Evolutionary conservation across 2,797 vertebrate species (phyloP), one percentile per base, ranked within the genome.

Genomic region (Sebastes oblongus): DNA sequence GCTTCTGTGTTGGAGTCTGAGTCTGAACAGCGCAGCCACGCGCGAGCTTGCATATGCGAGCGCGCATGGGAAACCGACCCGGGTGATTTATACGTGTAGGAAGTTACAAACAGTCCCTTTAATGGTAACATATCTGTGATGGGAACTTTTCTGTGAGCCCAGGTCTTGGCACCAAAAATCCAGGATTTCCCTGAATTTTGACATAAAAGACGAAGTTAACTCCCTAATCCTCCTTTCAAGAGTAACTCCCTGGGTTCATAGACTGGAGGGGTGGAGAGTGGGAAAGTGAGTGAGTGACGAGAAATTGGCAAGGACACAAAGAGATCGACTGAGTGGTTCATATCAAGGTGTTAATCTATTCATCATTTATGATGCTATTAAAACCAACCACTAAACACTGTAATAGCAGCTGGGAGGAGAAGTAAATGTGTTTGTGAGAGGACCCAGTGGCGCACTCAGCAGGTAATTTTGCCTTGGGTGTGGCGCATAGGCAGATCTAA

Each of bases 351-450:
- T 77, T 60, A 50, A 75, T 82, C 30, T 55, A 66, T 78, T 66
- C 22, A 62, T 72, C 67, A 54, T 60, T 20, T 7, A n/a, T 70
- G 52, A 78, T 46, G 59, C 70, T 64, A 46, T 64, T 74, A 69
- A 83, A 81, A 56, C 29, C 4, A 30, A 78, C 73, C 29, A 67
- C 22, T 65, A 75, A 78, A 59, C 20, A 61, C 25, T 56, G 8
- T 77, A 42, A 73, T 18, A 72, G 54, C 22, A 77, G 62, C 60
- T 14, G 18, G 30, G 80, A 82, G 77, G 61, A 77, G 64, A 71
- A 67, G 78, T 79, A 86, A 83, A 90, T 69, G 62, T 74, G 42
- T 81, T 71, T 70, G 55, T 67, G 56, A 87, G 75, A 61, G 30
- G 61, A 78, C 62, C 77, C 68, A 75, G 82, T 24, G 65, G 81